phyloP scores from a whole-genome alignment of 2,113 vertebrate species.

The Oreotrochilus melanogaster region DNA sequence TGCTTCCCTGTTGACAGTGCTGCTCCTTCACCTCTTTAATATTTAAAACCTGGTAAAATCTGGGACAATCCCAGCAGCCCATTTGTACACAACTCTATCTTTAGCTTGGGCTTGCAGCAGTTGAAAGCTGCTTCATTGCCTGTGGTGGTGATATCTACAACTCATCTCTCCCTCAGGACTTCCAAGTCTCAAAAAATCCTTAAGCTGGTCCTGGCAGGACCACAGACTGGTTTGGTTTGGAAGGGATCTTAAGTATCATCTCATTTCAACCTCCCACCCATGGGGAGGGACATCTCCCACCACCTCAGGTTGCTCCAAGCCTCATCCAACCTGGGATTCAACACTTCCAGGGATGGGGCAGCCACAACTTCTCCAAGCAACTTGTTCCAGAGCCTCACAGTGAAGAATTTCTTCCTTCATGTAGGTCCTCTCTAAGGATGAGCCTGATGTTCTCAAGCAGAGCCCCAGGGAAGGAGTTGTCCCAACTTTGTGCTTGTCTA shows the following conservation, averaged over 20 bases:
- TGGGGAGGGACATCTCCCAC: background rate
- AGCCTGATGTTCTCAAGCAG: rapidly evolving
- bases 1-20: background rate
- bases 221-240: background rate
- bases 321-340: rapidly evolving
- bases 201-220: background rate
- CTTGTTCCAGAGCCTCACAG: too few relatives aligned
- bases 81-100: background rate
- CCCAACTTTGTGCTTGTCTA: background rate
- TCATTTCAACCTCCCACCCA: background rate
- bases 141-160: background rate
- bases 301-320: background rate
- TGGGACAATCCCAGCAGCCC: background rate
- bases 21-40: background rate
- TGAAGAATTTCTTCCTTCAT: background rate
- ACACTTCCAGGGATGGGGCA: background rate
- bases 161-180: background rate
- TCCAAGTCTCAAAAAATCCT: background rate
- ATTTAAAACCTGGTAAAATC: background rate
- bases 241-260: background rate
- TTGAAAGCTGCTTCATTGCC: background rate
- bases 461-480: background rate
- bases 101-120: background rate
- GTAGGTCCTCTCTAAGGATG: background rate
- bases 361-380: too few relatives aligned